Conservation (phyloP, 2,797 vertebrate genomes). For the Acropternis orthonyx region DNA sequence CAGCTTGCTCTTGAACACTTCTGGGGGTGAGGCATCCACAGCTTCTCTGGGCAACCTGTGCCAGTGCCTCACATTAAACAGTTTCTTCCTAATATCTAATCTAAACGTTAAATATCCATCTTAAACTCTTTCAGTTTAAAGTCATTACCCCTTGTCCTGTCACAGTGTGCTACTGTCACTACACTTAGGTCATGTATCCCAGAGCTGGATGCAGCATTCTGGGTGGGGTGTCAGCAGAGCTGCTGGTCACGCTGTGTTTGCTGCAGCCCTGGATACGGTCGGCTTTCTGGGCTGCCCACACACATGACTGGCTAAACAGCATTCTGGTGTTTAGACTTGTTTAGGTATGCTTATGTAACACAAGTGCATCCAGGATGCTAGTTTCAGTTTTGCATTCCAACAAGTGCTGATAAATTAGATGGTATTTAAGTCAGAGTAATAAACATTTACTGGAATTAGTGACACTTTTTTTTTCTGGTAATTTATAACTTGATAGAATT, state of each 20-base stretch:
- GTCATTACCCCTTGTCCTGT: not conserved
- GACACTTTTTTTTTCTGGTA: not conserved
- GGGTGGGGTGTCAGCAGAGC: not conserved
- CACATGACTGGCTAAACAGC: not conserved
- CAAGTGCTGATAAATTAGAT: not conserved
- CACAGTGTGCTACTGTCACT: rapidly evolving
- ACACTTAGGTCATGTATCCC: not conserved
- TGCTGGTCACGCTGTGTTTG: not conserved
- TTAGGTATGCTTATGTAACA: not conserved
- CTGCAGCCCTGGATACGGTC: not conserved
- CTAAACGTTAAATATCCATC: not conserved
- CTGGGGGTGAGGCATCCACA: not conserved
- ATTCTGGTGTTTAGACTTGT: not conserved
- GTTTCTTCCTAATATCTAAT: not conserved
- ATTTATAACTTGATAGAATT: not conserved
- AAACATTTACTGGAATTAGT: not conserved
- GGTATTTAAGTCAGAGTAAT: not conserved
- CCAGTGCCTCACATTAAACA: not conserved
- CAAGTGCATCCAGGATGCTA: not conserved
- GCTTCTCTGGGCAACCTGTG: not conserved
- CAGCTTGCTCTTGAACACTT: not conserved
- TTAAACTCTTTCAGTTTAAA: not conserved
- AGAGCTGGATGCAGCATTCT: not conserved
- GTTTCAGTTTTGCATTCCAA: not conserved
- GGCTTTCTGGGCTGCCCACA: rapidly evolving